These are phyloP conservation scores for Scaptomyza tumidula DNA, from an alignment of 2,888 invertebrate genomes.

Conservation along the genomic window DNA sequence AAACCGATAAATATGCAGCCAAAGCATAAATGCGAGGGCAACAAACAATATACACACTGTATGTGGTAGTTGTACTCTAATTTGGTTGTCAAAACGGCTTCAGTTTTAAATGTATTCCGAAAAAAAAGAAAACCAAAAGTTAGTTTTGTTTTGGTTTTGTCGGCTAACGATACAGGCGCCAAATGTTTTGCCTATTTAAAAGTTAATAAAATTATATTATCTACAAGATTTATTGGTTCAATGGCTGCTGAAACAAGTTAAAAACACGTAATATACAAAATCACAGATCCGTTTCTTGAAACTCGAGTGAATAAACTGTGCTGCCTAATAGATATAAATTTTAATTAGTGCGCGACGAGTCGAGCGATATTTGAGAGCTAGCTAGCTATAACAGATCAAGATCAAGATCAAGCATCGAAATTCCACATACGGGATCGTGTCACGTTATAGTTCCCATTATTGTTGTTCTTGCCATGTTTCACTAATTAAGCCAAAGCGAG, in stretches of 20 bases:
- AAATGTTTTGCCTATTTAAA: slow-evolving; percentile 77
- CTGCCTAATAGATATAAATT: slow-evolving; percentile 68
- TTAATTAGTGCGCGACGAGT: slow-evolving; percentile 68
- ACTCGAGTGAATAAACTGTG: slow-evolving; percentile 53
- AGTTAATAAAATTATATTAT: slow-evolving; percentile 80
- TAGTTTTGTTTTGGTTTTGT: slow-evolving; percentile 29
- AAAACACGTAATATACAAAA: slow-evolving; percentile 39
- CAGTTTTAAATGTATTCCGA: slow-evolving; percentile 48
- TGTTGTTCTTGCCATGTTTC: slow-evolving; percentile 65
- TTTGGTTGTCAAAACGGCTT: slow-evolving; percentile 77
- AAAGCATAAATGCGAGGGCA: slow-evolving; percentile 26
- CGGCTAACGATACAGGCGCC: slow-evolving; percentile 60
- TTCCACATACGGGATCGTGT: slow-evolving; percentile 50
- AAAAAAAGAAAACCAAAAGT: slow-evolving; percentile 23
- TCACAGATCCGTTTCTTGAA: slow-evolving; percentile 32
- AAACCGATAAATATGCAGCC: slow-evolving; percentile 53
- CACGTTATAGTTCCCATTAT: slow-evolving; percentile 18
- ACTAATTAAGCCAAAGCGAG: slow-evolving; percentile 77
- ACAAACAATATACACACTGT: slow-evolving; percentile 37
- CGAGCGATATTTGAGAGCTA: slow-evolving; percentile 69
- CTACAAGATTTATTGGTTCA: slow-evolving; percentile 74
- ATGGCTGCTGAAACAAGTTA: slow-evolving; percentile 46
- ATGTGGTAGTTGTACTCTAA: slow-evolving; percentile 67
- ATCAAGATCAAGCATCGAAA: slow-evolving; percentile 52
- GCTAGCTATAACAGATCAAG: slow-evolving; percentile 57